Base-by-base conservation (phyloP, 1,140 invertebrate genomes). In the Trichomalopsis sarcophagae region DNA sequence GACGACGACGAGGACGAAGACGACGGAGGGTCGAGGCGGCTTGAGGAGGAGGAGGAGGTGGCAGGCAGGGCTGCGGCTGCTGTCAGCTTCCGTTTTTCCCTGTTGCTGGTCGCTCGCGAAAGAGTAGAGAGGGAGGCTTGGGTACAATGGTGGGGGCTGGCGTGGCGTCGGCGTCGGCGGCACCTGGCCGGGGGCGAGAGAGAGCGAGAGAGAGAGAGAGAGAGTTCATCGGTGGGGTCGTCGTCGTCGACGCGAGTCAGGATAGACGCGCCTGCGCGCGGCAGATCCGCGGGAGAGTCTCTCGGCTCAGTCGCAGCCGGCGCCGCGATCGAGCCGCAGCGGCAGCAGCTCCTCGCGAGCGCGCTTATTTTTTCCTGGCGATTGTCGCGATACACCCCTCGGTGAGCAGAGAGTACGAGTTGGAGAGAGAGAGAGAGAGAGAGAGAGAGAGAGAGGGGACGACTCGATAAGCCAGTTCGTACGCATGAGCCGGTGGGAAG, bases 271-370 rank as follows among this genome's bases (percentile, higher is more conserved):
- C 76, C 66, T 73, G 82, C 82, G 76, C 82, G 76, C 76, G 27
- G 9, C 14, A 23, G 21, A 3, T 14, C 23, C 75, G 62, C 40
- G 40, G 23, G 27, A 40, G 36, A 50, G 74, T 21, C 75, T n/a
- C 78, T 44, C 23, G 47, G 68, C 33, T 84, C 83, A 81, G 83
- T 81, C 83, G 77, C 47, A 80, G 69, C 83, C 83, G 83, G 83
- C 69, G 68, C 69, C 77, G 83, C 62, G 83, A 27, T 27, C 47
- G 77, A 73, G 40, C 23, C 44, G 82, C 40, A 75, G 44, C 55
- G 68, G 23, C 68, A 27, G 68, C 68, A 71, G 77, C 50, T 36
- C 78, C 76, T 30, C 47, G 75, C 21, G 5, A 33, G 62, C 78
- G 50, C 76, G 21, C 6, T 71, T 21, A 36, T 36, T 62, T 62